A percentile compares a stretch with the other conserved stretches of the same genome.
These are phyloP conservation scores for Prochilodus magdalenae DNA, from an alignment of 2,113 vertebrate species.

Conservation along the genomic window DNA sequence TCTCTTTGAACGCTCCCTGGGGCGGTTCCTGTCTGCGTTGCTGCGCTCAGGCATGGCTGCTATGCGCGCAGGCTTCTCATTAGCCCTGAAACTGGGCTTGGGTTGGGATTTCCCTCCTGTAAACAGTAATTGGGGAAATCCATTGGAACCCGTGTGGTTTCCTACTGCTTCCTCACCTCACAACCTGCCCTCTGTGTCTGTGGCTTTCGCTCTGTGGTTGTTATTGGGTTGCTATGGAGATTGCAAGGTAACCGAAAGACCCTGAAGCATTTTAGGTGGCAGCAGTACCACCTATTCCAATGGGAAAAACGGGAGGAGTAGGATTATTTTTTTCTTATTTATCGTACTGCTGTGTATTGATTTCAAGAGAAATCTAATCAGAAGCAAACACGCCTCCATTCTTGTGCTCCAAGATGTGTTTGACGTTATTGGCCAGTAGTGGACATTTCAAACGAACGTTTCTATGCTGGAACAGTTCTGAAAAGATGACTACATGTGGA, in stretches of 20 bases:
- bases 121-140: constrained; percentile 62
- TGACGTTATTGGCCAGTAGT: too few relatives aligned
- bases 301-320: neutral
- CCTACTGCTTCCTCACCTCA: constrained; percentile 24
- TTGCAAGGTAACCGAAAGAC: constrained; percentile 22
- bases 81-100: constrained; percentile 31
- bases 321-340: neutral
- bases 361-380: neutral
- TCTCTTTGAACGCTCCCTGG: neutral
- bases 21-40: constrained; percentile 31
- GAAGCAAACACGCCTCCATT: too few relatives aligned
- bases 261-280: constrained; percentile 30
- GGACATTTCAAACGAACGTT: too few relatives aligned
- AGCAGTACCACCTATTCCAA: constrained; percentile 9
- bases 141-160: constrained; percentile 37
- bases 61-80: constrained; percentile 51
- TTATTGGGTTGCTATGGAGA: constrained; percentile 49
- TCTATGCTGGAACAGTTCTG: too few relatives aligned
- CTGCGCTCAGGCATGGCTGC: constrained; percentile 23
- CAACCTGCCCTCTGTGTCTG: constrained; percentile 5
- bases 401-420: too few relatives aligned
- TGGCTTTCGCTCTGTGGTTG: constrained; percentile 14
- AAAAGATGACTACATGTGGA: neutral
- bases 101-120: constrained; percentile 56
- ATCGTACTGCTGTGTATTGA: neutral